Conservation (phyloP, 2,113 vertebrate genomes). For the Sclerurus mexicanus region DNA sequence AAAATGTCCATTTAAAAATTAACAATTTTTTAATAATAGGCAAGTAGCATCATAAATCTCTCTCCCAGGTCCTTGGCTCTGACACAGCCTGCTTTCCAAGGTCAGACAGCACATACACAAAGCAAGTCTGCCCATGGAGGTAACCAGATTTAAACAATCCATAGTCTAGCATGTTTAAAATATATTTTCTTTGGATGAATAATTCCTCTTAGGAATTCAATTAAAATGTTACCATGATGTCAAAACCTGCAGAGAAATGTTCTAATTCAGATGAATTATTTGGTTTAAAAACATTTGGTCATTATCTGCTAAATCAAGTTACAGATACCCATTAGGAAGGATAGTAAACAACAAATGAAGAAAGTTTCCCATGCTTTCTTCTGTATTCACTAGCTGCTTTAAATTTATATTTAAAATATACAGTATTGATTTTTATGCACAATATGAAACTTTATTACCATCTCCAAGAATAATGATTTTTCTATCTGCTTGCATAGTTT, state of each 20-base stretch:
- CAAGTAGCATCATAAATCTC: not conserved
- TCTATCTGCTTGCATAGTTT: not conserved
- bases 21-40: not conserved
- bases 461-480: not conserved
- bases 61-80: not conserved
- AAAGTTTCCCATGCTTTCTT: not conserved
- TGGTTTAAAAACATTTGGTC: not conserved
- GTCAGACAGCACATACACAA: not conserved
- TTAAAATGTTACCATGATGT: not conserved
- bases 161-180: not conserved
- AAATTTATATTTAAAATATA: not conserved
- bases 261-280: not conserved
- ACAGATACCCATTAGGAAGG: not conserved
- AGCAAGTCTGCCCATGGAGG: not conserved
- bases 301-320: conserved; percentile 6
- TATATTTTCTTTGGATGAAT: not conserved
- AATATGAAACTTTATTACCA: not conserved
- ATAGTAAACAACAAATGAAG: not conserved
- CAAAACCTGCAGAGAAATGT: not conserved
- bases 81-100: not conserved
- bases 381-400: not conserved
- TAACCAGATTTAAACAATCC: not conserved
- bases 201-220: not conserved
- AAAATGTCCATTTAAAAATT: not conserved
- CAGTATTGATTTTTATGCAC: not conserved